Conservation (phyloP, 2,797 vertebrate species). For the Anguilla pacifica region DNA sequence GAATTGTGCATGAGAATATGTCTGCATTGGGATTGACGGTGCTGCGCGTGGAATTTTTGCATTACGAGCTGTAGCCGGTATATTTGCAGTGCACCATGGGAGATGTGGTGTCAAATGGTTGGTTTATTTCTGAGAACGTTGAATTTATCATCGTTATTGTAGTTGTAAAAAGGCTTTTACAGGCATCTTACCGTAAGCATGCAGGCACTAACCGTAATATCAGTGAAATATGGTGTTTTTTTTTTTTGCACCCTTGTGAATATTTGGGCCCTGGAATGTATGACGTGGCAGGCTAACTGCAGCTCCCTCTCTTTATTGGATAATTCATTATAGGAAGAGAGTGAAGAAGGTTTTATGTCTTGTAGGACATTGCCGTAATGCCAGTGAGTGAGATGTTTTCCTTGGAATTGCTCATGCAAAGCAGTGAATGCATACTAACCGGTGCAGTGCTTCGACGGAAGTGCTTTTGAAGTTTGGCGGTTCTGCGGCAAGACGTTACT, state of each 20-base stretch:
- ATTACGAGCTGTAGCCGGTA: conserved; percentile 48
- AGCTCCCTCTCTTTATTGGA: background rate
- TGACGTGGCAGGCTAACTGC: background rate
- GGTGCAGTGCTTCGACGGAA: background rate
- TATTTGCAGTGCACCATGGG: conserved; percentile 59
- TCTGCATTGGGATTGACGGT: conserved; percentile 44
- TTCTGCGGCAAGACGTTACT: background rate
- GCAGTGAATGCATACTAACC: conserved; percentile 38
- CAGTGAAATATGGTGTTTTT: conserved; percentile 3
- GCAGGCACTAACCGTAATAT: conserved; percentile 27
- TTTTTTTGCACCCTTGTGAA: background rate
- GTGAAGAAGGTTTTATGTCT: conserved; percentile 9
- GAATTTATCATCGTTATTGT: conserved; percentile 71
- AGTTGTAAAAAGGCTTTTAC: conserved; percentile 46
- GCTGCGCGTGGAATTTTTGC: conserved; percentile 42
- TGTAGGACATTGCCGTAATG: conserved; percentile 20
- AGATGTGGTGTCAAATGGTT: conserved; percentile 63
- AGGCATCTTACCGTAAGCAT: conserved; percentile 40
- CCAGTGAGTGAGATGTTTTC: conserved; percentile 32
- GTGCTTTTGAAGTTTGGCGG: background rate
- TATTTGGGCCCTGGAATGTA: background rate
- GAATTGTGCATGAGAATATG: conserved; percentile 53
- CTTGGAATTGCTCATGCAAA: conserved; percentile 37
- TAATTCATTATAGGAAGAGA: background rate
- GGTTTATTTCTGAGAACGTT: conserved; percentile 65